These are phyloP conservation scores for Neodiprion fabricii DNA, from an alignment of 1,140 invertebrate species.

Conservation along the genomic window DNA sequence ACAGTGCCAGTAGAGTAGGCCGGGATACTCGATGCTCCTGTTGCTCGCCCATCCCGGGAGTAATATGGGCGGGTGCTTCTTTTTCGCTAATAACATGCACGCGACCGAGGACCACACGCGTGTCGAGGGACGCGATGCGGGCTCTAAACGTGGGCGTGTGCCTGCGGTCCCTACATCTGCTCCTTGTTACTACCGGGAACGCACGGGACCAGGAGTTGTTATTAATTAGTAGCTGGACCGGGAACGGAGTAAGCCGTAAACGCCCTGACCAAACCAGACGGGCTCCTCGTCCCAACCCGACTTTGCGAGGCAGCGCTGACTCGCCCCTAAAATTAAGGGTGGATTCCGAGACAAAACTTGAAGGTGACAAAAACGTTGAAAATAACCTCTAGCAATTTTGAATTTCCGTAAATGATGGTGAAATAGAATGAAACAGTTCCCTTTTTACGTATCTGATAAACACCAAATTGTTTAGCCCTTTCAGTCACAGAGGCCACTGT, in stretches of 20 bases:
- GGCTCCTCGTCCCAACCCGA: too few relatives aligned
- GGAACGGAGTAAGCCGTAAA: neutral
- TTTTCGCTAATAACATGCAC: slow-evolving; percentile 58
- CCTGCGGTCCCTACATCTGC: slow-evolving; percentile 49
- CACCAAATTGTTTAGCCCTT: too few relatives aligned
- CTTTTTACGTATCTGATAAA: too few relatives aligned
- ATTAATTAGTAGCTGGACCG: slow-evolving; percentile 51
- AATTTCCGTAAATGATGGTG: too few relatives aligned
- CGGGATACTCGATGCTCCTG: neutral
- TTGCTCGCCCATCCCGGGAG: neutral
- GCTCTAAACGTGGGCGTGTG: slow-evolving; percentile 8
- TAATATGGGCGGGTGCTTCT: slow-evolving; percentile 32
- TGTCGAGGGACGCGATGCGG: slow-evolving; percentile 25
- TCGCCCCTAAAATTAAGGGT: too few relatives aligned
- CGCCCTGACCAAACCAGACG: neutral
- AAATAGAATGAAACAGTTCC: too few relatives aligned
- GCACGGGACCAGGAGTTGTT: slow-evolving; percentile 30
- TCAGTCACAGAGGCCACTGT: too few relatives aligned
- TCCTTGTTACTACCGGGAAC: slow-evolving; percentile 49
- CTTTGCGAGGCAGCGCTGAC: too few relatives aligned
- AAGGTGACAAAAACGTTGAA: too few relatives aligned
- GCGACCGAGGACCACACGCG: slow-evolving; percentile 59
- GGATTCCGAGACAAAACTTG: too few relatives aligned
- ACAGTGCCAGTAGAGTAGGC: too few relatives aligned
- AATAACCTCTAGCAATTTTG: too few relatives aligned